Conservation (phyloP, 2,888 invertebrate species). For the Eristalis tenax region DNA sequence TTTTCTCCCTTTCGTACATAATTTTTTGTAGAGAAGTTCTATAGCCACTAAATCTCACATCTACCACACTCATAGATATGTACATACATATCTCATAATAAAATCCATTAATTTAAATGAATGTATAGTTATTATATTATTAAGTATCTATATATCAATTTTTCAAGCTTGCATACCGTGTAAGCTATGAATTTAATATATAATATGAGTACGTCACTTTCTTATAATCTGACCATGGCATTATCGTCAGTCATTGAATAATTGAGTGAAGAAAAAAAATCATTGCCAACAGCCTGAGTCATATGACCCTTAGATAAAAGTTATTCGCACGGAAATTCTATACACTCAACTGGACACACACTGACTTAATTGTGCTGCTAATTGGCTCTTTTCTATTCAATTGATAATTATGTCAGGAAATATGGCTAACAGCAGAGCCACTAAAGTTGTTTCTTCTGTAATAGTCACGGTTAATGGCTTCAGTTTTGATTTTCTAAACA, state of each 20-base stretch:
- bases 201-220: conserved; percentile 40
- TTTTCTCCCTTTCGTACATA: no score
- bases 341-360: conserved; percentile 19
- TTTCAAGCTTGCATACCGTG: background rate
- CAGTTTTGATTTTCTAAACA: conserved; percentile 15
- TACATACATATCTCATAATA: no score
- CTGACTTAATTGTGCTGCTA: conserved; percentile 19
- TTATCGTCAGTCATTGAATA: conserved; percentile 21
- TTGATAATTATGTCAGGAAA: conserved; percentile 48
- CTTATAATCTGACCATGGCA: conserved; percentile 14
- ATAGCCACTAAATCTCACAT: no score
- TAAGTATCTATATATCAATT: background rate
- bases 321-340: conserved; percentile 63
- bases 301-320: conserved; percentile 41
- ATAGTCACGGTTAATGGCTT: conserved; percentile 15
- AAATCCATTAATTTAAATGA: no score
- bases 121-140: no score
- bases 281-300: conserved; percentile 39
- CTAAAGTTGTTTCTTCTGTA: conserved; percentile 7
- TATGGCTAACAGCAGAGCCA: conserved; percentile 15
- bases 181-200: background rate
- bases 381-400: conserved; percentile 46
- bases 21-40: no score
- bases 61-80: no score
- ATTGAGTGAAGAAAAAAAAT: conserved; percentile 9